Base-by-base conservation (phyloP, 2,113 vertebrate genomes). In the Todiramphus chloris region DNA sequence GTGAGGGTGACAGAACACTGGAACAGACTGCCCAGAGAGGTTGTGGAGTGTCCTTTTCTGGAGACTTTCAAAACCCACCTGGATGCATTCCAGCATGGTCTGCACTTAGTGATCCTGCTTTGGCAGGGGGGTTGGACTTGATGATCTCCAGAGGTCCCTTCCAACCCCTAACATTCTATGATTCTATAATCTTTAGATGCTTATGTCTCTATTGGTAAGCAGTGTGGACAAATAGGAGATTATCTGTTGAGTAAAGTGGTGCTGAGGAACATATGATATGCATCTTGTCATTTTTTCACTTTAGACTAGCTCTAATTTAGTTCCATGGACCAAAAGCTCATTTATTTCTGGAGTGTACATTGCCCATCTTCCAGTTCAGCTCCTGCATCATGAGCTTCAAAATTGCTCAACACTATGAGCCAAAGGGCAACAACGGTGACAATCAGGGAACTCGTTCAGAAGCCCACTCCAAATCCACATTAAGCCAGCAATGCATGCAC, bases 391-490 rank as follows among this genome's bases (percentile, higher is more conserved):
- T 14, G 39, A 73, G 18, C 48, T 60, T 51, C 28, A 31, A 37
- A 48, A 16, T 5, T 44, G 37, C 13, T 63, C 48, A 28, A 1
- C 28, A 5, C 25, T 13, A 5, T 33, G 16, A 64, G 6, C 16
- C 43, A 53, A 58, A 77, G 44, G 23, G 16, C 59, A 73, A 8
- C 25, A 62, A 21, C 11, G 13, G 11, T 48, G 73, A 2, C 16
- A 4, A 1, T 13, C 14, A 2, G 20, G 33, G 39, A 1, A 13
- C 8, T 62, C 2, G 0, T 67, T 83, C 20, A 10, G 17, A 50
- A 80, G n/a, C 23, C 46, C 13, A 1, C 6, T 25, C 53, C 31
- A 24, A 18, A 59, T 37, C 48, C 48, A 27, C 25, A 3, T 30
- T 25, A 10, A 33, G 24, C 17, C 41, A 63, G 41, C 41, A 43